Conservation (phyloP, 2,888 invertebrate genomes). For the Epiperipatus broadwayi region DNA sequence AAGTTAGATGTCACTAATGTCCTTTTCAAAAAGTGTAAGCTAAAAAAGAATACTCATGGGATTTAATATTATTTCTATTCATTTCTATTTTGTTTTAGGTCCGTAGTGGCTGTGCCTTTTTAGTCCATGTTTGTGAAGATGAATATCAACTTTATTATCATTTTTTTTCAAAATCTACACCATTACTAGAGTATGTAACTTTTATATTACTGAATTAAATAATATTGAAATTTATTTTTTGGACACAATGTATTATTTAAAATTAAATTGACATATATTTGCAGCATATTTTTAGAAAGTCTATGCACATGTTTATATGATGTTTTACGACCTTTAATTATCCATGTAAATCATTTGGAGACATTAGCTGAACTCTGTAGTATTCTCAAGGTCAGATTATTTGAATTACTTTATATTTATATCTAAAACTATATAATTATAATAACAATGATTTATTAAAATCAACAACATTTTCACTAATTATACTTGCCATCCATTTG, state of each 20-base stretch:
- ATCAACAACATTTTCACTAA: no score
- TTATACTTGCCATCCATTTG: no score
- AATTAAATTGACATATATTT: conserved; percentile 15
- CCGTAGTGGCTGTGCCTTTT: conserved; percentile 66
- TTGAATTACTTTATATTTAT: no score
- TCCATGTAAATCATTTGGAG: conserved; percentile 90
- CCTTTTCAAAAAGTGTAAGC: no score
- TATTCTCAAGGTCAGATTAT: conserved; percentile 50
- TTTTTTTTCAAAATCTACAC: conserved; percentile 54
- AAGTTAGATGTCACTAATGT: no score
- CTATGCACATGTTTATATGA: conserved; percentile 78
- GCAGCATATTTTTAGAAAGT: conserved; percentile 48
- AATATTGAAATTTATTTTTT: conserved; percentile 9
- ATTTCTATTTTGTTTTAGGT: conserved; percentile 27
- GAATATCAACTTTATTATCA: conserved; percentile 76
- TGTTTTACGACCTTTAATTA: conserved; percentile 71
- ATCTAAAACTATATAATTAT: no score
- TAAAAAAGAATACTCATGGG: no score
- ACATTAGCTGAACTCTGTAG: conserved; percentile 89
- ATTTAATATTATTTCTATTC: no score
- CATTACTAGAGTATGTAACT: conserved; percentile 41
- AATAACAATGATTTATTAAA: no score
- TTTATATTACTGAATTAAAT: conserved; percentile 1
- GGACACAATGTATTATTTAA: neutral
- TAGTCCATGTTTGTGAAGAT: conserved; percentile 82